Evolutionary conservation across 2,797 vertebrate species (phyloP).

Genomic region (Pelochelys cantorii): DNA sequence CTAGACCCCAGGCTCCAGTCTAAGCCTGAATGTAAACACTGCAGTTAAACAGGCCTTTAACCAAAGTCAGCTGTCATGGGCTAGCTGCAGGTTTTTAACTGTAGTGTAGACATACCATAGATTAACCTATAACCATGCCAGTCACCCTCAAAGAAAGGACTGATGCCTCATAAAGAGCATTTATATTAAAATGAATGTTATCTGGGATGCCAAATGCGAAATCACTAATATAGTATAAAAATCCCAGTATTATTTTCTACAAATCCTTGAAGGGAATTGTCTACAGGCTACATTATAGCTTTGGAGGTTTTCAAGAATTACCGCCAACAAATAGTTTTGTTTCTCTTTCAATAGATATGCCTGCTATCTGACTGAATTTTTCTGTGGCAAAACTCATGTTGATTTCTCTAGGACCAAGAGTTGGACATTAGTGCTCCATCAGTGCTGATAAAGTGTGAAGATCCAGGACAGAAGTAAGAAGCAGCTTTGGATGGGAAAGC

Average conservation of each 20-base stretch:
- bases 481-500: too few species aligned
- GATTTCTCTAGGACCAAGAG: too few species aligned
- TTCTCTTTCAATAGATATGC: background rate
- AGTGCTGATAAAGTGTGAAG: too few species aligned
- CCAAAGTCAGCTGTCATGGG: too few species aligned
- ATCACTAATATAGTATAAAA: background rate
- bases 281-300: background rate
- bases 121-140: background rate
- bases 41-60: background rate
- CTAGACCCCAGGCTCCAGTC: background rate
- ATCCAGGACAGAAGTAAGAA: too few species aligned
- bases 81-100: too few species aligned
- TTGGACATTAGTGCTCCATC: too few species aligned
- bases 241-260: background rate
- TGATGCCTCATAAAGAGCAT: background rate
- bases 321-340: background rate
- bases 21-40: background rate
- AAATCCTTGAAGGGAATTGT: constrained; percentile 19
- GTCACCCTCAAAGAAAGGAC: background rate
- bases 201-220: background rate
- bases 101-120: too few species aligned
- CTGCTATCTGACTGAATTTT: background rate
- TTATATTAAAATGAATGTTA: background rate
- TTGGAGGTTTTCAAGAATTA: background rate
- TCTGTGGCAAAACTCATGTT: background rate